These are phyloP conservation scores for Cheilosia grossa DNA, from an alignment of 2,888 invertebrate species.

Conservation along the genomic window DNA sequence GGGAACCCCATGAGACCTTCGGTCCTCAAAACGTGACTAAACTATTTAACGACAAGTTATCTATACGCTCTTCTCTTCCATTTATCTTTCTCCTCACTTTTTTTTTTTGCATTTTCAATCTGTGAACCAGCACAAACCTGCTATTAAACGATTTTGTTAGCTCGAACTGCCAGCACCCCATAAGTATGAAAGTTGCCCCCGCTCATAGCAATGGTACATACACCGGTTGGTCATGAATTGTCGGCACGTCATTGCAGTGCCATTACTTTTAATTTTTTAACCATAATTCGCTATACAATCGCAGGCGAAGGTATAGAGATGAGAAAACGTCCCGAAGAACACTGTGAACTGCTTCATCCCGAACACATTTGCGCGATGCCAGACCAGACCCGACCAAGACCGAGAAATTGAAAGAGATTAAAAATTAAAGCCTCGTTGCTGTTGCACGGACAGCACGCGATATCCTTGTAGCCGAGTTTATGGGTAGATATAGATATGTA, in stretches of 20 bases:
- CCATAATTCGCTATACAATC: conserved; percentile 53
- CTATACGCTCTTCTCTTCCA: neutral
- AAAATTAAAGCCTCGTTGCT: conserved; percentile 50
- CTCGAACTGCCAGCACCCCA: conserved; percentile 45
- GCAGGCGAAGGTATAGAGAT: conserved; percentile 24
- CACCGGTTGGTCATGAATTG: conserved; percentile 57
- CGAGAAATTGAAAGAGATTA: conserved; percentile 68
- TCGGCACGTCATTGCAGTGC: conserved; percentile 72
- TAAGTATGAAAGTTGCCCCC: conserved; percentile 32
- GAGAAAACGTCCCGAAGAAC: conserved; percentile 23
- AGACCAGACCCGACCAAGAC: conserved; percentile 31
- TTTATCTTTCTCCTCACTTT: conserved; percentile 1
- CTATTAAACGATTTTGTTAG: conserved; percentile 53
- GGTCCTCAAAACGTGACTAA: conserved; percentile 55
- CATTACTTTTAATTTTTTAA: conserved; percentile 69
- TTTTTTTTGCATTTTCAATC: conserved; percentile 47
- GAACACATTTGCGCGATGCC: conserved; percentile 9
- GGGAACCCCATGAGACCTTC: conserved; percentile 1
- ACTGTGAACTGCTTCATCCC: conserved; percentile 11
- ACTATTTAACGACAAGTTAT: conserved; percentile 25
- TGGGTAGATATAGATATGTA: neutral
- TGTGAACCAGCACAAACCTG: conserved; percentile 28
- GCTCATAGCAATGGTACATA: conserved; percentile 9
- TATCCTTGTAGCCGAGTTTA: conserved; percentile 13
- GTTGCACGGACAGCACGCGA: conserved; percentile 22